Conservation (phyloP, 2,797 vertebrate species). For the Alauda arvensis region DNA sequence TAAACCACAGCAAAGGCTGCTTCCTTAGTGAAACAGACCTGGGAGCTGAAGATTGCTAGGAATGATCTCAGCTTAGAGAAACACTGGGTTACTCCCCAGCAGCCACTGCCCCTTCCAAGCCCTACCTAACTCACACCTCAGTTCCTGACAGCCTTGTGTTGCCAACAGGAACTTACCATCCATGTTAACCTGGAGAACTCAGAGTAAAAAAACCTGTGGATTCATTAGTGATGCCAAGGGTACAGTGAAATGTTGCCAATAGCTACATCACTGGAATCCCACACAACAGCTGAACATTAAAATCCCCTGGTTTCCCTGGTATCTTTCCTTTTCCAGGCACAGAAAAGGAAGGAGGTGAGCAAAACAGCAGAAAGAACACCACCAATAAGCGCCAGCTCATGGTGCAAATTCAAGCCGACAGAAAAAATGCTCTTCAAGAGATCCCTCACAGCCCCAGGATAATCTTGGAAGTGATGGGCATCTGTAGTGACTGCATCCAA, state of each 20-base stretch:
- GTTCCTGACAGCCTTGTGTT: not conserved
- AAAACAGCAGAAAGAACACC: not conserved
- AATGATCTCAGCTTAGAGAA: not conserved
- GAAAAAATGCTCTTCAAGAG: not conserved
- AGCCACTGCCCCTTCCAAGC: not conserved
- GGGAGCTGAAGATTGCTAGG: not conserved
- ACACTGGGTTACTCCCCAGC: not conserved
- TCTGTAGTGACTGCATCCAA: not conserved
- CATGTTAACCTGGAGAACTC: not conserved
- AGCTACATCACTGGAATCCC: constrained; percentile 16
- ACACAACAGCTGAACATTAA: not conserved
- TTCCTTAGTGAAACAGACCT: not conserved
- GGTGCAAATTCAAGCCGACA: not conserved
- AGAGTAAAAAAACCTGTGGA: not conserved
- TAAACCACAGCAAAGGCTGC: not conserved
- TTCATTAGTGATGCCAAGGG: not conserved
- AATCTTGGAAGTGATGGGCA: not conserved
- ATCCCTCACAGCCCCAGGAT: not conserved
- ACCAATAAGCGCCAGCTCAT: not conserved
- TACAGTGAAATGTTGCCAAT: not conserved
- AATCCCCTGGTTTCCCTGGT: not conserved
- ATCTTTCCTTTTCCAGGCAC: not conserved
- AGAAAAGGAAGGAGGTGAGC: not conserved
- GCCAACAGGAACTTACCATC: not conserved
- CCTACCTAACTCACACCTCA: not conserved